Evolutionary conservation across 2,797 vertebrate genomes (phyloP).

Genomic region (Schizopygopsis pylzovi): DNA sequence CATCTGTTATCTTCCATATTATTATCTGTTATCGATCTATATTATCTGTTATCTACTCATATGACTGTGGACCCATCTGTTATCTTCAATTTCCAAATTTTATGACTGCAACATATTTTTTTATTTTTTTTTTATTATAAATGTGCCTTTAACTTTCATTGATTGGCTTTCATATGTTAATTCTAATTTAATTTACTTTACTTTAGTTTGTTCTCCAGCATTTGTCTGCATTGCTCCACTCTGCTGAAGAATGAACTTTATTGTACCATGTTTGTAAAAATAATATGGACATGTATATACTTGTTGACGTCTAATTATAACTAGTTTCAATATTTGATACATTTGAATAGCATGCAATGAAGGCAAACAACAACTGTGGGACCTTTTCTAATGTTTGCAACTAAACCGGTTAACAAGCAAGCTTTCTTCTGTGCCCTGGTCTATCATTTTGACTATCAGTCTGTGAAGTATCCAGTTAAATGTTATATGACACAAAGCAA

Average conservation of each 20-base stretch:
- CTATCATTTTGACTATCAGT: background rate
- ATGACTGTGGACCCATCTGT: too few relatives aligned
- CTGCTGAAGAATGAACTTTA: background rate
- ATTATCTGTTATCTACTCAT: too few relatives aligned
- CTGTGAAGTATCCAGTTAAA: background rate
- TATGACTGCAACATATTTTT: too few relatives aligned
- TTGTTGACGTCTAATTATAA: background rate
- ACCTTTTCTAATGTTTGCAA: background rate
- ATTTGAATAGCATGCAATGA: background rate
- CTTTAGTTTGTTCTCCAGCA: background rate
- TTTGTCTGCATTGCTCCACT: background rate
- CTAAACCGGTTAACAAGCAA: background rate
- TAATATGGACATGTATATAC: background rate
- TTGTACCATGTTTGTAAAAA: background rate
- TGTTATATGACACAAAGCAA: constrained; percentile 6
- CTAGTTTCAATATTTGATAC: background rate
- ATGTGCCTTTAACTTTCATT: background rate
- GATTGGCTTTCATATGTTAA: background rate
- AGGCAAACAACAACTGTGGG: background rate
- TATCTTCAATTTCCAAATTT: too few relatives aligned
- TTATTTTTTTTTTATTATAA: too few relatives aligned
- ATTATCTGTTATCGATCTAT: too few relatives aligned
- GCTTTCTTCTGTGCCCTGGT: background rate
- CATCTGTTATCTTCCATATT: too few relatives aligned
- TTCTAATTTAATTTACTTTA: background rate